Percentiles rank a stretch among this genome's conserved stretches.
phyloP scores from a whole-genome alignment of 1,140 invertebrate genomes.

The Cheumatopsyche charites region DNA sequence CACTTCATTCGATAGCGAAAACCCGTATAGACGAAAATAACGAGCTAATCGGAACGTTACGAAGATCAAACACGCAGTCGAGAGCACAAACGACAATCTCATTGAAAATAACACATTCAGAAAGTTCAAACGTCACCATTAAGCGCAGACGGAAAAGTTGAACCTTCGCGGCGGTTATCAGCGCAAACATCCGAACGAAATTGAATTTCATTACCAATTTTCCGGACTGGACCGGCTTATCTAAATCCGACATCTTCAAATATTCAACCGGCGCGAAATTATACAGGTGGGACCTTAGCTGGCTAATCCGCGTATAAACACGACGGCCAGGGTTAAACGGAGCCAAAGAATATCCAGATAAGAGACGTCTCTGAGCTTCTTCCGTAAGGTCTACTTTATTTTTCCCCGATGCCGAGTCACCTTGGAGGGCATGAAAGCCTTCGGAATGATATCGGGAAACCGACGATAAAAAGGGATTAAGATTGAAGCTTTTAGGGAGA shows the following conservation, averaged over 20 bases:
- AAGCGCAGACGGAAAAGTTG: too few species aligned
- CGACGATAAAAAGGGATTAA: conserved; percentile 14
- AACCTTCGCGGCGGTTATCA: too few species aligned
- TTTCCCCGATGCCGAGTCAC: too few species aligned
- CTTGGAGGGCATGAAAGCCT: background rate
- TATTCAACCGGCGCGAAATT: background rate
- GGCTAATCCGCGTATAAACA: conserved; percentile 13
- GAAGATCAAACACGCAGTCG: too few species aligned
- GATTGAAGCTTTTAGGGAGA: background rate
- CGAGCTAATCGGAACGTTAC: too few species aligned
- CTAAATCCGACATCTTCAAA: conserved; percentile 8
- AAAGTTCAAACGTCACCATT: too few species aligned
- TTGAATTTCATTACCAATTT: background rate
- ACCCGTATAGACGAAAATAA: too few species aligned
- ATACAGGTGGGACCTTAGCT: background rate
- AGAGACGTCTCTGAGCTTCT: background rate
- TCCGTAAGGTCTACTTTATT: too few species aligned
- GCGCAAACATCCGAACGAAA: background rate
- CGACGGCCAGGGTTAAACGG: conserved; percentile 3
- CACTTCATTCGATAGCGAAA: too few species aligned
- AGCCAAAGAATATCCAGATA: background rate
- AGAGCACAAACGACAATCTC: too few species aligned
- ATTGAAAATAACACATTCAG: too few species aligned
- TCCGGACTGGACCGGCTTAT: background rate
- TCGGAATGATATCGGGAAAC: background rate